These are phyloP conservation scores for Autographa gamma DNA, from an alignment of 2,888 invertebrate species.

Conservation along the genomic window DNA sequence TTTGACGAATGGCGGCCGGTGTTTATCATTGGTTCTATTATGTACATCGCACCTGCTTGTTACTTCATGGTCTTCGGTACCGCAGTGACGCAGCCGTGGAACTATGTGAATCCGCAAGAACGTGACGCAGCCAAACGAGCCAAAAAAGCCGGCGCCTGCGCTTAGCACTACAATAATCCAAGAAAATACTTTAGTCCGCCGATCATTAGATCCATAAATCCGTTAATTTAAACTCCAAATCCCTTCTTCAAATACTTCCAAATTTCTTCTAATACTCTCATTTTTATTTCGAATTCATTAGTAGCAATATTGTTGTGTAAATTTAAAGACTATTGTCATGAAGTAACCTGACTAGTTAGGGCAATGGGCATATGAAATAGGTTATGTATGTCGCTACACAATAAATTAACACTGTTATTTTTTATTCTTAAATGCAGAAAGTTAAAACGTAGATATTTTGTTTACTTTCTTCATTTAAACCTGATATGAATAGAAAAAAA, in stretches of 20 bases:
- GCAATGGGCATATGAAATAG: no score
- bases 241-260: slow-evolving; percentile 1
- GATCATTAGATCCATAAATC: slow-evolving; percentile 32
- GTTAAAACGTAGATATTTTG: no score
- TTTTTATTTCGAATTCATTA: neutral
- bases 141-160: slow-evolving; percentile 51
- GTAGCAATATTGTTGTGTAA: neutral
- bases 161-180: slow-evolving; percentile 65
- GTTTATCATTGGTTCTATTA: slow-evolving; percentile 92
- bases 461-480: no score
- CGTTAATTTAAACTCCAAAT: slow-evolving; percentile 49
- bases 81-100: slow-evolving; percentile 92
- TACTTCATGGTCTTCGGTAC: slow-evolving; percentile 92
- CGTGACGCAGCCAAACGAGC: slow-evolving; percentile 74
- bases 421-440: no score
- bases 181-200: slow-evolving; percentile 15
- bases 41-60: slow-evolving; percentile 91
- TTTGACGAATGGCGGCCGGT: slow-evolving; percentile 93
- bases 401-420: no score
- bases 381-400: no score
- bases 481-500: no score
- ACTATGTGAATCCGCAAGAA: slow-evolving; percentile 80
- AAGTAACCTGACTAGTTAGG: neutral
- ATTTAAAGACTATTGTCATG: neutral
- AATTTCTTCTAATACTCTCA: neutral